A percentile compares a stretch with the other conserved stretches of the same genome.
phyloP scores from a whole-genome alignment of 2,113 vertebrate genomes.

The Aldabrachelys gigantea region DNA sequence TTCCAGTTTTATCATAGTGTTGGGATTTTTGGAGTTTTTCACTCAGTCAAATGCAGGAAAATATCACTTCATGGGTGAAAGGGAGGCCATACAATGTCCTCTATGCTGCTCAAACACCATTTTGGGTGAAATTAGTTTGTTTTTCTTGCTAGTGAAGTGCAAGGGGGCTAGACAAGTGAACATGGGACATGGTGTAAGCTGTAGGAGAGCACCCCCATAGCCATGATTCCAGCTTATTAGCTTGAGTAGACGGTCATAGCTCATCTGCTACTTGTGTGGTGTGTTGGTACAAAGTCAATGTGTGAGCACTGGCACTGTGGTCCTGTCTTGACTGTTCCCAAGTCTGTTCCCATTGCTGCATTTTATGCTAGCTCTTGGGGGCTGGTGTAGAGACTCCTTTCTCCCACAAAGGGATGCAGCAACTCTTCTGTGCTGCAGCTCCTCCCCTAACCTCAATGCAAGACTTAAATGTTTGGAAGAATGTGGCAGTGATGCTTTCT shows the following conservation, averaged over 20 bases:
- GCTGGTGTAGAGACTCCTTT: not conserved
- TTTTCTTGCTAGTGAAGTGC: too few relatives aligned
- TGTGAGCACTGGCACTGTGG: not conserved
- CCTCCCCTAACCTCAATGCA: not conserved
- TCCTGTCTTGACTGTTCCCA: not conserved
- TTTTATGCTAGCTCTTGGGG: not conserved
- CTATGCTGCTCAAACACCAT: too few relatives aligned
- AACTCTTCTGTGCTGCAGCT: rapidly evolving
- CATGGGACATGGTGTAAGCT: too few relatives aligned
- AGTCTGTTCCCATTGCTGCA: not conserved
- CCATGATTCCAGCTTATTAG: too few relatives aligned
- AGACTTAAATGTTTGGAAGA: rapidly evolving
- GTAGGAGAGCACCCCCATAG: too few relatives aligned
- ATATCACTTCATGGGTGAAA: not conserved
- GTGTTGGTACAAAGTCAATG: not conserved
- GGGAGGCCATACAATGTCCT: not conserved
- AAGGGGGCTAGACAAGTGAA: too few relatives aligned
- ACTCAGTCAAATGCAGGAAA: not conserved
- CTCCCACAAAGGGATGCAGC: too few relatives aligned
- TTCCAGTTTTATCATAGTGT: not conserved
- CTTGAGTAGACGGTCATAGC: too few relatives aligned
- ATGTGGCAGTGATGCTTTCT: not conserved
- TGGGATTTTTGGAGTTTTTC: not conserved
- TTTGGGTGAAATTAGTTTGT: too few relatives aligned
- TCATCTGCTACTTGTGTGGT: not conserved